Base-by-base conservation (phyloP, 1,140 invertebrate species). In the Ditylenchus dipsaci region DNA sequence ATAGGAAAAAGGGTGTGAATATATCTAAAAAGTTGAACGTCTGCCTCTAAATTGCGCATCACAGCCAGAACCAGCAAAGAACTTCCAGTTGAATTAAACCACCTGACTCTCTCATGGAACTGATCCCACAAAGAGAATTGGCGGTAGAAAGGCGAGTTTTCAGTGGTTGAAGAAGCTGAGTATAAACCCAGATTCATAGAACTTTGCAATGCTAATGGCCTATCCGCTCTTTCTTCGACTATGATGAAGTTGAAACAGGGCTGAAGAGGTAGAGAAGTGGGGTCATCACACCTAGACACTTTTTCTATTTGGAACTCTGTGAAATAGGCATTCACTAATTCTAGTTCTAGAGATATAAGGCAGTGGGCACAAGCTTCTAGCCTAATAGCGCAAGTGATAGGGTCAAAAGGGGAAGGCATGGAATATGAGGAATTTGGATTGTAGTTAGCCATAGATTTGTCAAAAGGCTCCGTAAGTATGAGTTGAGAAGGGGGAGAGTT, bases 321-420 rank as follows among this genome's bases (percentile, higher is more conserved):
- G 57, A 76, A 73, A 38, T 62, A 43, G 11, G 58, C 43, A 13
- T 15, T 29, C 17, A 26, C 42, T 19, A 67, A 29, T 30, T 73
- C 65, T 9, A 64, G 61, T 47, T 76, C 57, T 9, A 76, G 19
- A 38, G 47, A 61, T n/a, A 76, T 63, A 0, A 60, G 23, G 42
- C 75, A 76, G 17, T 56, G 56, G 13, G 66, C 17, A 67, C 75
- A 76, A 13, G 77, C 66, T 38, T 79, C 77, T 17, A 76, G 47
- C 59, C 63, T 43, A 15, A 73, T 63, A 9, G 72, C 56, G 62
- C 72, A 73, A 15, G n/a, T 21, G 3, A 56, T 30, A 1, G 38
- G 26, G n/a, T 69, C 68, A 27, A 53, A 21, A 19, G 49, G 23
- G 3, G 49, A 21, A 53, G 1, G n/a, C 3, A 3, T 19, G 23